phyloP scores from a whole-genome alignment of 2,888 invertebrate genomes.

The Belgica antarctica region DNA sequence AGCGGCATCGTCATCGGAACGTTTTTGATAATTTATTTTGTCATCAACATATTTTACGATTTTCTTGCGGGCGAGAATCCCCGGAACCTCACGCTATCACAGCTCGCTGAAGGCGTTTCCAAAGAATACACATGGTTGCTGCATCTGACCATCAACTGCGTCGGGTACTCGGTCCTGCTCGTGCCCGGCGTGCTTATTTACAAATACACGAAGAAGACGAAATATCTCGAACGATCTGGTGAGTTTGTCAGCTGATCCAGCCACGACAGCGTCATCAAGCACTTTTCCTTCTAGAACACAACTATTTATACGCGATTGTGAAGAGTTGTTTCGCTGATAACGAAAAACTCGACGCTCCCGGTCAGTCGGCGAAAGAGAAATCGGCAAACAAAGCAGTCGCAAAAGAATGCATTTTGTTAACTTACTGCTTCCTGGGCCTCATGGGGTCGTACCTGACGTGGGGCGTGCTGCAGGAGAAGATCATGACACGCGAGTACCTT shows the following conservation, averaged over 20 bases:
- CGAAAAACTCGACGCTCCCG: slow-evolving; percentile 1
- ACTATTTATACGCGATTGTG: background rate
- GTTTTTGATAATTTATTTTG: slow-evolving; percentile 52
- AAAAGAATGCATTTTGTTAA: slow-evolving; percentile 62
- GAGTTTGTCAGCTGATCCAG: slow-evolving; percentile 48
- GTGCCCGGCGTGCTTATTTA: slow-evolving; percentile 81
- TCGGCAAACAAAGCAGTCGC: slow-evolving; percentile 56
- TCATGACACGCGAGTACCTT: slow-evolving; percentile 86
- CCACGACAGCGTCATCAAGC: background rate
- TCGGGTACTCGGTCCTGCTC: slow-evolving; percentile 85
- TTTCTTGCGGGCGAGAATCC: slow-evolving; percentile 52
- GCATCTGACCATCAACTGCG: slow-evolving; percentile 72
- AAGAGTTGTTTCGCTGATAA: slow-evolving; percentile 30
- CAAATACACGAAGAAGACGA: slow-evolving; percentile 73
- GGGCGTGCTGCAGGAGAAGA: slow-evolving; percentile 96
- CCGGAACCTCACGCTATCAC: slow-evolving; percentile 50
- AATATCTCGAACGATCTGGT: slow-evolving; percentile 79
- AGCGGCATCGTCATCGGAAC: slow-evolving; percentile 51
- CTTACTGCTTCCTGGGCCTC: slow-evolving; percentile 82
- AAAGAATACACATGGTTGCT: slow-evolving; percentile 71
- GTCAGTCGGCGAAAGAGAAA: slow-evolving; percentile 29
- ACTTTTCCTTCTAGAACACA: slow-evolving; percentile 32
- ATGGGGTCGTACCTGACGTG: slow-evolving; percentile 90
- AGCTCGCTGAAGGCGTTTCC: slow-evolving; percentile 56
- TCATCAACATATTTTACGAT: slow-evolving; percentile 52